Evolutionary conservation across 2,113 vertebrate genomes (phyloP).

Genomic region (Archocentrus centrarchus): DNA sequence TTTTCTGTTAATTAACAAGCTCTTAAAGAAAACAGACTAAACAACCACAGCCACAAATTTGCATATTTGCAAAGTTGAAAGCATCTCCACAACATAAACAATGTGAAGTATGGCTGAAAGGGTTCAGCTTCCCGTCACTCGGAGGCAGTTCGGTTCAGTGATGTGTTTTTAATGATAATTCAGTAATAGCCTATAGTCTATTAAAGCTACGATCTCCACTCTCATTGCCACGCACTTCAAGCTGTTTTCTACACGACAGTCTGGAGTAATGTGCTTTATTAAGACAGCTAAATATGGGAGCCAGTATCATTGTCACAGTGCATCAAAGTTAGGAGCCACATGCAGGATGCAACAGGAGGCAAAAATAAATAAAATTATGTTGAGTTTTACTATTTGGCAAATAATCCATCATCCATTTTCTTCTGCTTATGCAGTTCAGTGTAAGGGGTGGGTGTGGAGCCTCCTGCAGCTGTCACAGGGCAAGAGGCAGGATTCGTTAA

Average conservation of each 20-base stretch:
- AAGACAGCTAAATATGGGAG: slow-evolving; percentile 1
- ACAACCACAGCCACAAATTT: neutral
- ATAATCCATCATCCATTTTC: neutral
- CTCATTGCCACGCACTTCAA: slow-evolving; percentile 5
- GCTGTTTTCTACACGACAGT: slow-evolving; percentile 7
- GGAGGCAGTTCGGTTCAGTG: slow-evolving; percentile 8
- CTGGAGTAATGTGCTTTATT: slow-evolving; percentile 10
- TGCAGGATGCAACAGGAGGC: neutral
- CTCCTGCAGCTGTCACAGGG: neutral
- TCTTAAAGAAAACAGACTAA: slow-evolving; percentile 9
- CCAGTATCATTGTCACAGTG: neutral
- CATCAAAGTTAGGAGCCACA: neutral
- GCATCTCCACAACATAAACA: slow-evolving; percentile 32
- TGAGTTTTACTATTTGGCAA: too few species aligned
- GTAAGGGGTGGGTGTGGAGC: neutral
- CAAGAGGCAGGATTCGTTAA: neutral
- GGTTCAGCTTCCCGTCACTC: slow-evolving; percentile 5
- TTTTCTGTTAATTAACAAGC: slow-evolving; percentile 6
- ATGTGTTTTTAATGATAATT: slow-evolving; percentile 43
- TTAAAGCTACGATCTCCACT: slow-evolving; percentile 5
- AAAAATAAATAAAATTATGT: neutral
- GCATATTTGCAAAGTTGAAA: slow-evolving; percentile 11
- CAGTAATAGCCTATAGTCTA: slow-evolving; percentile 1
- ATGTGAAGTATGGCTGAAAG: slow-evolving; percentile 9
- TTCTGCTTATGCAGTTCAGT: neutral